These are phyloP conservation scores for Unio pictorum DNA, from an alignment of 2,888 invertebrate genomes.

Conservation along the genomic window DNA sequence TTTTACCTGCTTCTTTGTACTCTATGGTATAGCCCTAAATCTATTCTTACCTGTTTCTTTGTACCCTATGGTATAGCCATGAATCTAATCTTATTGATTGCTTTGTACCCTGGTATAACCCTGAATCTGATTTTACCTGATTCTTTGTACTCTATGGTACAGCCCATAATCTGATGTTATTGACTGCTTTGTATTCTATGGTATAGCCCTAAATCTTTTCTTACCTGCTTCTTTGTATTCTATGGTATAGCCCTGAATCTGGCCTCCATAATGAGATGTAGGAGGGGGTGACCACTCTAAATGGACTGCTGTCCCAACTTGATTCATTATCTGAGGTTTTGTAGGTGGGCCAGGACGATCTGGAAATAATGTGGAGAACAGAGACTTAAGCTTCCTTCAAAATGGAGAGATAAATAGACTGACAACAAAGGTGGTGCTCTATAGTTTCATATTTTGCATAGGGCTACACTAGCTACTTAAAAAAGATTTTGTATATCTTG, in stretches of 20 bases:
- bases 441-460: too few species aligned
- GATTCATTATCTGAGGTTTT: conserved; percentile 63
- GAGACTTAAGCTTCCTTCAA: too few species aligned
- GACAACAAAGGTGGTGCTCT: too few species aligned
- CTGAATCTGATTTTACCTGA: conserved; percentile 46
- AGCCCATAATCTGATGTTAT: conserved; percentile 55
- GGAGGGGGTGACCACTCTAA: conserved; percentile 68
- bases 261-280: conserved; percentile 43
- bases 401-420: too few species aligned
- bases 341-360: conserved; percentile 68
- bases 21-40: conserved; percentile 44
- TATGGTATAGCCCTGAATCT: conserved; percentile 50
- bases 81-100: conserved; percentile 42
- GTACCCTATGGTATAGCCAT: conserved; percentile 40
- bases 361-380: conserved; percentile 4
- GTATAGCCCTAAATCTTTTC: conserved; percentile 55
- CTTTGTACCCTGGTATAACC: conserved; percentile 32
- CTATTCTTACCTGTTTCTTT: conserved; percentile 53
- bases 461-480: too few species aligned
- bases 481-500: too few species aligned
- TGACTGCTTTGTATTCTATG: conserved; percentile 10
- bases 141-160: conserved; percentile 12
- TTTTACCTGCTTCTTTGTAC: conserved; percentile 20
- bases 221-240: conserved; percentile 48
- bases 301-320: conserved; percentile 67